Percentiles rank a stretch among this genome's conserved stretches.
Conservation (phyloP, 2,113 vertebrate species). For the Macquaria australasica region DNA sequence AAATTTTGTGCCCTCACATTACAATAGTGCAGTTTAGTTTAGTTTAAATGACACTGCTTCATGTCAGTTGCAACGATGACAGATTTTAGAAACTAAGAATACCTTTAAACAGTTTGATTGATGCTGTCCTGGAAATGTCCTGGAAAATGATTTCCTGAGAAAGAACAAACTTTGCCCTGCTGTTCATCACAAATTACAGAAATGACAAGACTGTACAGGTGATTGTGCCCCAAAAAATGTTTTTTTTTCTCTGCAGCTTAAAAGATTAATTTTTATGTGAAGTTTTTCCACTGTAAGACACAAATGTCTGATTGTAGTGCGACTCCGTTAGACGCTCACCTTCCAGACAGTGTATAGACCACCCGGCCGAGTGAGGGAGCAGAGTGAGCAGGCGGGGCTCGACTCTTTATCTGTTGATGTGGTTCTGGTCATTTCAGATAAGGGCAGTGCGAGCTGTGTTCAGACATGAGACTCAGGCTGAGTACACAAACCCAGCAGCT, state of each 20-base stretch:
- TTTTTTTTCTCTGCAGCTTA: conserved; percentile 3
- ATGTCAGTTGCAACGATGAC: conserved; percentile 19
- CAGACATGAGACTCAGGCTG: conserved; percentile 78
- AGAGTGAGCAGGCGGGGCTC: conserved; percentile 56
- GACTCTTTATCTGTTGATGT: conserved; percentile 72
- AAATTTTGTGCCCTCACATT: neutral
- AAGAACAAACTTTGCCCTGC: conserved; percentile 32
- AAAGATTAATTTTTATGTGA: conserved; percentile 8
- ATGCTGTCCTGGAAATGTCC: conserved; percentile 45
- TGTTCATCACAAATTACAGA: conserved; percentile 41
- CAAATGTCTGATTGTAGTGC: neutral
- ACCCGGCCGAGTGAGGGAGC: conserved; percentile 20
- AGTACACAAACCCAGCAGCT: conserved; percentile 80
- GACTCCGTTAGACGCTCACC: conserved; percentile 13
- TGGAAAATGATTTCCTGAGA: conserved; percentile 52
- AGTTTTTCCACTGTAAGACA: neutral
- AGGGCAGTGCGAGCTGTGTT: conserved; percentile 70
- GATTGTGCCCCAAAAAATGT: neutral
- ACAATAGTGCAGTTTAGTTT: conserved; percentile 4
- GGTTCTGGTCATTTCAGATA: conserved; percentile 83
- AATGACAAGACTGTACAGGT: conserved; percentile 1
- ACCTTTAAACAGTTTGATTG: conserved; percentile 49
- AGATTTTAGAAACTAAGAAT: conserved; percentile 40
- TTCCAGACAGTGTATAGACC: conserved; percentile 17
- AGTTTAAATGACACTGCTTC: conserved; percentile 38